These are phyloP conservation scores for Dolichopus griseipennis DNA, from an alignment of 2,888 invertebrate species.

Conservation along the genomic window DNA sequence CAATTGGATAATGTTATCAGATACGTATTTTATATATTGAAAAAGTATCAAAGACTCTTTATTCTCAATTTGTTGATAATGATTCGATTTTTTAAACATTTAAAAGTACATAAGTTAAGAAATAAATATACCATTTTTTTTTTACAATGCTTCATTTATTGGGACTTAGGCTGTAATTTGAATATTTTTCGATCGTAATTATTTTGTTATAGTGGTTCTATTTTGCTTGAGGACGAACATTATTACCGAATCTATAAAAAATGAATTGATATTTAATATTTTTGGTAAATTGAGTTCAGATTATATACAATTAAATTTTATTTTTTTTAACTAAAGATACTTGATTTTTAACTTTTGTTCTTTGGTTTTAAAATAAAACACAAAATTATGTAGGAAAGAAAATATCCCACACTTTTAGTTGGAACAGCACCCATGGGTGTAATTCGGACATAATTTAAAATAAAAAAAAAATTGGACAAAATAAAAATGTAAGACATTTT, in stretches of 20 bases:
- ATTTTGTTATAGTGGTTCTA: background rate
- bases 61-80: background rate
- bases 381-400: background rate
- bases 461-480: background rate
- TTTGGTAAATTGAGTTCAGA: too few relatives aligned
- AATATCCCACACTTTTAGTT: background rate
- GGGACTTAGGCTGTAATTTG: background rate
- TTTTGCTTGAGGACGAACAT: background rate
- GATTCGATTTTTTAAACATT: background rate
- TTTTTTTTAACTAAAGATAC: too few relatives aligned
- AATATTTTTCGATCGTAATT: background rate
- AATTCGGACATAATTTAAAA: background rate
- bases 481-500: background rate
- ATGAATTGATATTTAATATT: background rate
- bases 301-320: too few relatives aligned
- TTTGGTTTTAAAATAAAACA: too few relatives aligned
- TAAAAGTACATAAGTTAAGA: too few relatives aligned
- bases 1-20: background rate
- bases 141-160: background rate
- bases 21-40: too few relatives aligned
- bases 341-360: too few relatives aligned
- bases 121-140: too few relatives aligned
- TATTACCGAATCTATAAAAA: background rate
- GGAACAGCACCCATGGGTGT: slow-evolving; percentile 4
- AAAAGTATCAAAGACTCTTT: background rate